Evolutionary conservation across 2,113 vertebrate species (phyloP).

Genomic region (Lepus europaeus): DNA sequence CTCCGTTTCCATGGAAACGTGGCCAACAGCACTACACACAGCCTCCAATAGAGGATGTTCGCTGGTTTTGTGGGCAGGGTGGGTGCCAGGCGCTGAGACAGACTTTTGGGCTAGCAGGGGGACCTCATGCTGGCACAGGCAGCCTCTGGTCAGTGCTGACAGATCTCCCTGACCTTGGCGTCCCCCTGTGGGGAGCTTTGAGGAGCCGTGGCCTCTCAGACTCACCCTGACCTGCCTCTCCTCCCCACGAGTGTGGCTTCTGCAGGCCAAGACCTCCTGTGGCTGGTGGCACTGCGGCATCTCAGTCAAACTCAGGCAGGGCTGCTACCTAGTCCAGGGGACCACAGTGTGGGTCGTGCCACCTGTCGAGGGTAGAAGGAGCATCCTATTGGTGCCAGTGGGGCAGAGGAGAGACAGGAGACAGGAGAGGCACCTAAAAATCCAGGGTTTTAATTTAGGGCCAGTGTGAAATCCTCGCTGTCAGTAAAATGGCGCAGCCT

Average conservation of each 20-base stretch:
- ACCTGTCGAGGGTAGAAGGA: neutral
- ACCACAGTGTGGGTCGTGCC: neutral
- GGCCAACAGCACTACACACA: constrained; percentile 50
- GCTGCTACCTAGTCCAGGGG: constrained; percentile 14
- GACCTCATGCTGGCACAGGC: neutral
- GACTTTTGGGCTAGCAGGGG: neutral
- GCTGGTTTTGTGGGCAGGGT: constrained; percentile 27
- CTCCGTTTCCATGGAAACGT: constrained; percentile 51
- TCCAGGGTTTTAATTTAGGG: constrained; percentile 9
- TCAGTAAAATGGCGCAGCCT: no score
- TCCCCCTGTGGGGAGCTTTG: neutral
- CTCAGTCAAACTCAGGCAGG: constrained; percentile 44
- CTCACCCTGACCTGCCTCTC: neutral
- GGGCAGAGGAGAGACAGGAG: neutral
- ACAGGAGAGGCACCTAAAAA: neutral
- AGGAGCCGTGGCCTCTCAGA: neutral
- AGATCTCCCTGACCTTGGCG: neutral
- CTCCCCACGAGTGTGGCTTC: constrained; percentile 69
- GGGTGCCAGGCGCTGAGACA: constrained; percentile 53
- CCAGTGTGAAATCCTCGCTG: neutral
- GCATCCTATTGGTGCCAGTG: neutral
- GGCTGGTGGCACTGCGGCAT: constrained; percentile 42
- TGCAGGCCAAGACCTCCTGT: constrained; percentile 45
- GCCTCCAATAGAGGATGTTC: constrained; percentile 63
- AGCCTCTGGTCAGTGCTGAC: neutral